Conservation (phyloP, 2,797 vertebrate species). For the Limnodromus scolopaceus region DNA sequence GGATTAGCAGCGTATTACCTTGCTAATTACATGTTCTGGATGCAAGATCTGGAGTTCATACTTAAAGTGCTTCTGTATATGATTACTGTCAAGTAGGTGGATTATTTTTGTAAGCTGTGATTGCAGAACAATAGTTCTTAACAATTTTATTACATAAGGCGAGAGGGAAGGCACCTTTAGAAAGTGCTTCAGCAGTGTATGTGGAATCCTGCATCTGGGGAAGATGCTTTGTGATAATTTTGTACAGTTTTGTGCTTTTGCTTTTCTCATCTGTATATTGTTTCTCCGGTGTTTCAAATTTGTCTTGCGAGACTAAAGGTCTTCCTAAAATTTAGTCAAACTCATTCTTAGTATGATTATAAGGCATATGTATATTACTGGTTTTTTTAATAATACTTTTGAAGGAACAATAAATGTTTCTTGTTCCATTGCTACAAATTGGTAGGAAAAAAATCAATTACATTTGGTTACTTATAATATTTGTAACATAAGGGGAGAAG, state of each 20-base stretch:
- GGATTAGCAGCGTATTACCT: background rate
- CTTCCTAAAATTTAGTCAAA: background rate
- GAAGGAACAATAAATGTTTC: background rate
- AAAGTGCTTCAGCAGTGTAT: background rate
- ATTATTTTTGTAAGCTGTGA: background rate
- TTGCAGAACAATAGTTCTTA: background rate
- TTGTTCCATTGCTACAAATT: background rate
- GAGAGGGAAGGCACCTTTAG: background rate
- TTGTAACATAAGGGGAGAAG: background rate
- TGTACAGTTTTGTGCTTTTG: background rate
- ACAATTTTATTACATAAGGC: background rate
- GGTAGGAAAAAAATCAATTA: background rate
- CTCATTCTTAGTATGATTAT: background rate
- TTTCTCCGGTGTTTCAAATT: background rate
- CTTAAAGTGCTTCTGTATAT: background rate
- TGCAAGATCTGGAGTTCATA: background rate
- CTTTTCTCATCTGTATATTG: rapidly evolving
- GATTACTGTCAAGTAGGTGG: background rate
- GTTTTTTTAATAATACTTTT: background rate
- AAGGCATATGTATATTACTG: background rate
- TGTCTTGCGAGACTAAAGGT: background rate
- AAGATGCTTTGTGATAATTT: background rate
- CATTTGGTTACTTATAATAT: background rate
- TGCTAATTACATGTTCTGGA: background rate
- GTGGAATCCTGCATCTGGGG: background rate